Evolutionary conservation across 1,140 invertebrate genomes (phyloP).

Genomic region (Lerema accius): DNA sequence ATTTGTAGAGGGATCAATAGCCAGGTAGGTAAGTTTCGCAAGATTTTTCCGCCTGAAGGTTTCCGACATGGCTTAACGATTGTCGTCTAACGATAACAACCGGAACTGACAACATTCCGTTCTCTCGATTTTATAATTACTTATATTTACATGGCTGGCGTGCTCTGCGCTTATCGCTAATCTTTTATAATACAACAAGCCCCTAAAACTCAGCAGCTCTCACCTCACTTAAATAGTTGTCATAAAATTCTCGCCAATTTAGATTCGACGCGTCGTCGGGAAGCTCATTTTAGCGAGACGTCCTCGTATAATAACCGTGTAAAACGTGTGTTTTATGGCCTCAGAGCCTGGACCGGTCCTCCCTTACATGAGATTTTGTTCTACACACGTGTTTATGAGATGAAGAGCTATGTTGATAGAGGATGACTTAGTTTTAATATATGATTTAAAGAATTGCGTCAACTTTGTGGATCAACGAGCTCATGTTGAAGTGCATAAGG

Average conservation of each 20-base stretch:
- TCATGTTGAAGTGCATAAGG: too few species aligned
- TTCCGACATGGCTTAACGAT: too few species aligned
- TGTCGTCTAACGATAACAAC: too few species aligned
- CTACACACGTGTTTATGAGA: conserved; percentile 11
- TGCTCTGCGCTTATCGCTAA: neutral
- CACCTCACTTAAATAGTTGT: conserved; percentile 41
- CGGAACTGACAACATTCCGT: too few species aligned
- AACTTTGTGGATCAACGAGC: too few species aligned
- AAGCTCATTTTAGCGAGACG: conserved; percentile 55
- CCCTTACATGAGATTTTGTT: conserved; percentile 19
- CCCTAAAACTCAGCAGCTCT: neutral
- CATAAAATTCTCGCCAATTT: conserved; percentile 70
- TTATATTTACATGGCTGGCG: too few species aligned
- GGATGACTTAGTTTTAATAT: conserved; percentile 37
- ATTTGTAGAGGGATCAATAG: too few species aligned
- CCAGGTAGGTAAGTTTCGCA: too few species aligned
- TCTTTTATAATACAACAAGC: neutral
- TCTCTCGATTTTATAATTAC: too few species aligned
- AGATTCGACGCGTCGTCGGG: conserved; percentile 55
- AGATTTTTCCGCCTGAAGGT: too few species aligned
- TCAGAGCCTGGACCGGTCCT: conserved; percentile 37
- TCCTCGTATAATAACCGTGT: conserved; percentile 71
- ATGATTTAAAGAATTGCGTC: too few species aligned
- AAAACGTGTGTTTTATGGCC: conserved; percentile 68
- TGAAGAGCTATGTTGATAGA: conserved; percentile 8